Percentiles rank a stretch among this genome's conserved stretches.
These are phyloP conservation scores for Lepeophtheirus nordmannii DNA, from an alignment of 2,888 invertebrate genomes.

Conservation along the genomic window DNA sequence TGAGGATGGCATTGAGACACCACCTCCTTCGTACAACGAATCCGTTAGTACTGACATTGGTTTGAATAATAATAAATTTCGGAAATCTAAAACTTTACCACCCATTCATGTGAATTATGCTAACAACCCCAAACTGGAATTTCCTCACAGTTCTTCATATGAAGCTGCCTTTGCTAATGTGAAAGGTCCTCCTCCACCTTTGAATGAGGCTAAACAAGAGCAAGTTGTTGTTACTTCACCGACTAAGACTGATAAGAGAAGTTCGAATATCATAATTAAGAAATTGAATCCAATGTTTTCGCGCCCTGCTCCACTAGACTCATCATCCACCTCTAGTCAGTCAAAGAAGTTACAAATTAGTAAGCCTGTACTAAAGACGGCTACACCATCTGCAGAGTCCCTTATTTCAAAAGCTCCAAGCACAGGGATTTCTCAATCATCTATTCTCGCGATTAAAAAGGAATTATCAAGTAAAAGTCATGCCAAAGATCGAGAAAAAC, in stretches of 20 bases:
- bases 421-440: slow-evolving; percentile 36
- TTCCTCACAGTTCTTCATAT: slow-evolving; percentile 24
- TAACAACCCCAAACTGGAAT: slow-evolving; percentile 15
- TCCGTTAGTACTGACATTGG: neutral
- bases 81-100: slow-evolving; percentile 26
- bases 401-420: slow-evolving; percentile 46
- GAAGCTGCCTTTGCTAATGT: slow-evolving; percentile 23
- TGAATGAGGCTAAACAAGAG: slow-evolving; percentile 26
- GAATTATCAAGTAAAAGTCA: too few relatives aligned
- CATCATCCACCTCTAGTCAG: slow-evolving; percentile 29
- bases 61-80: too few relatives aligned
- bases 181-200: slow-evolving; percentile 23
- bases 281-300: slow-evolving; percentile 36
- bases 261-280: slow-evolving; percentile 36
- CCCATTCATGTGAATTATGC: neutral
- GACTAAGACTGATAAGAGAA: slow-evolving; percentile 26
- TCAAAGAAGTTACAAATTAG: slow-evolving; percentile 53
- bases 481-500: neutral
- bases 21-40: neutral
- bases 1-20: neutral
- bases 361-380: slow-evolving; percentile 61
- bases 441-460: slow-evolving; percentile 29
- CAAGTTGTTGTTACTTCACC: neutral
- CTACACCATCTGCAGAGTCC: slow-evolving; percentile 56
- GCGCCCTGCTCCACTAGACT: slow-evolving; percentile 46